Evolutionary conservation across 2,113 vertebrate genomes (phyloP), one percentile per base, ranked within the genome.

Genomic region (Tretioscincus oriximinensis): DNA sequence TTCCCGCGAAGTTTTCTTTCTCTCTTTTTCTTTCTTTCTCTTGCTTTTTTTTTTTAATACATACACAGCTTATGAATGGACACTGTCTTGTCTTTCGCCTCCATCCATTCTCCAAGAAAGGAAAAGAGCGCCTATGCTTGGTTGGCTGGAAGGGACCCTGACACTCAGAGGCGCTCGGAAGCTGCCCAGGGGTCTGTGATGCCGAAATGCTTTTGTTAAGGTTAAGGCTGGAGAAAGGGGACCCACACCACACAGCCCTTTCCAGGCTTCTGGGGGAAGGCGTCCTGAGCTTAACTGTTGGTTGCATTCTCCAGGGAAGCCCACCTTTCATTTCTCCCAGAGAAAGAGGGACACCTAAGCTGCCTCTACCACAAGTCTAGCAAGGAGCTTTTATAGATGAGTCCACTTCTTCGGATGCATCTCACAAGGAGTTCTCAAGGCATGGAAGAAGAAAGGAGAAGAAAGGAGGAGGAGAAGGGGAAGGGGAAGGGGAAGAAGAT

Each of bases 1-100:
- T 84, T 88, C 85, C 45, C 93, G 94, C 86, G 78, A 90, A 89
- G 89, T 82, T 87, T 87, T 82, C 75, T 11, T 20, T 9, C 5
- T 1, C 45, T n/a, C n/a, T n/a, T n/a, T n/a, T n/a, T n/a, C n/a
- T n/a, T n/a, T n/a, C n/a, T n/a, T n/a, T n/a, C n/a, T n/a, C n/a
- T n/a, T n/a, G n/a, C n/a, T n/a, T n/a, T 82, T 87, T 87, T 82
- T 73, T 11, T 20, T 9, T 41, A 41, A 41, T 41, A 41, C 35
- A 41, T 41, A 5, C 35, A 41, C 35, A 41, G 35, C 35, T 41
- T 41, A 41, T 41, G 35, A 41, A 41, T 4, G 35, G 35, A 41
- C 5, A 41, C 35, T 41, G 2, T 41, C 20, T 86, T n/a, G n/a
- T n/a, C n/a, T n/a, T n/a, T n/a, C n/a, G n/a, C n/a, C n/a, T n/a